Percentiles rank a stretch among this genome's conserved stretches.
Evolutionary conservation across 64 coral and sea anemone genomes (phyloP).

Genomic region (Exaiptasia diaphana): DNA sequence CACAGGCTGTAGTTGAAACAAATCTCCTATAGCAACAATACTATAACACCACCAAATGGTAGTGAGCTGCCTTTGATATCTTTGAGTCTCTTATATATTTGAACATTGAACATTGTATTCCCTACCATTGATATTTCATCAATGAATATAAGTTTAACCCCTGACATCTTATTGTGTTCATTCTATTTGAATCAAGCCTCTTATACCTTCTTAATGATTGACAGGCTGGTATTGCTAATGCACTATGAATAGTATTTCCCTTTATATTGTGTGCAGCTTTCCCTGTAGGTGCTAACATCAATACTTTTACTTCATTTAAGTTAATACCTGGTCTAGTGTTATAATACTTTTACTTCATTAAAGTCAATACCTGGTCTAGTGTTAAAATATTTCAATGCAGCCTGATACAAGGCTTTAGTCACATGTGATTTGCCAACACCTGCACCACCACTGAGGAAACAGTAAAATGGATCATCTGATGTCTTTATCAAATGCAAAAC

Average conservation of each 20-base stretch:
- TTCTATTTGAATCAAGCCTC: not conserved
- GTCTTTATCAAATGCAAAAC: constrained; percentile 47
- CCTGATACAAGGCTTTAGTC: constrained; percentile 73
- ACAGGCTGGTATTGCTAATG: not conserved
- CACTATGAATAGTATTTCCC: constrained; percentile 6
- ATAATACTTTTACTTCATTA: constrained; percentile 44
- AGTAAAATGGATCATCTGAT: constrained; percentile 55
- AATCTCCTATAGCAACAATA: constrained; percentile 28
- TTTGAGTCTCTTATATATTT: constrained; percentile 7
- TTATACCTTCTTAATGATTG: constrained; percentile 5
- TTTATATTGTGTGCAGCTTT: not conserved
- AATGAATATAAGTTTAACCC: constrained; percentile 14
- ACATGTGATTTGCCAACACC: constrained; percentile 66
- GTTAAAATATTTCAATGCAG: constrained; percentile 72
- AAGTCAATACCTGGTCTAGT: constrained; percentile 61
- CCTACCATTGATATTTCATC: constrained; percentile 31
- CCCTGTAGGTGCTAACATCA: constrained; percentile 7
- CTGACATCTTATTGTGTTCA: constrained; percentile 7
- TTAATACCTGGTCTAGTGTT: too few relatives aligned
- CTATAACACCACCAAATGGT: constrained; percentile 18
- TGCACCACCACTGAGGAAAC: constrained; percentile 52
- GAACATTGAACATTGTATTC: constrained; percentile 13
- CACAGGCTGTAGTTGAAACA: constrained; percentile 15
- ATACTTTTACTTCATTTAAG: constrained; percentile 7
- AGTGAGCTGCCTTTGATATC: constrained; percentile 1